These are phyloP conservation scores for Leptopterna dolabrata DNA, from an alignment of 2,888 invertebrate genomes.

Conservation along the genomic window DNA sequence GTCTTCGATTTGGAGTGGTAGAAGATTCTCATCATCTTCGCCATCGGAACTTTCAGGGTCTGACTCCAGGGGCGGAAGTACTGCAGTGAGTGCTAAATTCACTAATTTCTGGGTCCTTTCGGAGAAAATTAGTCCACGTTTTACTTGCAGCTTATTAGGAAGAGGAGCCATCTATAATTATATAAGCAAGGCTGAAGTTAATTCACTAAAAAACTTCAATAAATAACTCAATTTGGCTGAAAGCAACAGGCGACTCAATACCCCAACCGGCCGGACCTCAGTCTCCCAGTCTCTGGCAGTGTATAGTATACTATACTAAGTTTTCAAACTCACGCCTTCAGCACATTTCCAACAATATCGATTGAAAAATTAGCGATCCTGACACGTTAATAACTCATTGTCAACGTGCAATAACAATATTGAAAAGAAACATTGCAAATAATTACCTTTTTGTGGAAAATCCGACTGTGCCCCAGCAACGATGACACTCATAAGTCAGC, in stretches of 20 bases:
- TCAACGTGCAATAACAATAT: background rate
- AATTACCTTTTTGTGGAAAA: no score
- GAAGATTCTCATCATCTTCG: background rate
- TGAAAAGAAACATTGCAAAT: no score
- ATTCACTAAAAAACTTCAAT: background rate
- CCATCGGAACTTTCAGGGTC: background rate
- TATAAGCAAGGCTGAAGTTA: background rate
- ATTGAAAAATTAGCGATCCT: background rate
- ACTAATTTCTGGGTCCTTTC: background rate
- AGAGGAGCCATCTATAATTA: background rate
- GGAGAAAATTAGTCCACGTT: background rate
- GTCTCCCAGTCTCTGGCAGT: background rate
- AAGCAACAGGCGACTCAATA: background rate
- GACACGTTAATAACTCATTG: background rate
- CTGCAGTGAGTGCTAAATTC: background rate
- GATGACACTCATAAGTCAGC: no score
- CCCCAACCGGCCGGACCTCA: background rate
- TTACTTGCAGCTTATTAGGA: background rate
- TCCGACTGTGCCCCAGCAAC: no score
- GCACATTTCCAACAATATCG: background rate
- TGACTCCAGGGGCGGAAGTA: background rate
- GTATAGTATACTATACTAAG: constrained; percentile 5
- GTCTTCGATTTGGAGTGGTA: no score
- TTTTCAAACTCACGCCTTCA: background rate
- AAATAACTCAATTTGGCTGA: background rate